phyloP scores from a whole-genome alignment of 2,113 vertebrate genomes.

The Neofelis nebulosa region DNA sequence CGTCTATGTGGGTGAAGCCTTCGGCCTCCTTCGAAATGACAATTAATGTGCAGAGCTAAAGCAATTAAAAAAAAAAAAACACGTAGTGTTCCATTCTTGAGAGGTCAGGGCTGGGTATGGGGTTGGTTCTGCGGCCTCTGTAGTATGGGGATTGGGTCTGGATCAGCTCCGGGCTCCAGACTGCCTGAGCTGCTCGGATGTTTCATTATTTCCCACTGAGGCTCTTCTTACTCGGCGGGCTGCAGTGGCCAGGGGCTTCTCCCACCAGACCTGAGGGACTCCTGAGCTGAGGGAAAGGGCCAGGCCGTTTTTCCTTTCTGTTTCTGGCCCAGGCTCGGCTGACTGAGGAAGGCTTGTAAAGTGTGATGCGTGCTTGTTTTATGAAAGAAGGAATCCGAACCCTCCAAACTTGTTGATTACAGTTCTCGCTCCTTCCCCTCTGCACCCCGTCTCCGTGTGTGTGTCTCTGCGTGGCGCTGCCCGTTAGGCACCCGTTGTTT shows the following conservation, averaged over 20 bases:
- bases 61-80: background rate
- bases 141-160: constrained; percentile 19
- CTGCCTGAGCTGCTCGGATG: background rate
- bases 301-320: constrained; percentile 70
- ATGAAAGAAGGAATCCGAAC: constrained; percentile 66
- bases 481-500: constrained; percentile 98
- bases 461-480: constrained; percentile 86
- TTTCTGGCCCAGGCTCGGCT: constrained; percentile 68
- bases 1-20: constrained; percentile 3
- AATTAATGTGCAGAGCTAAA: background rate
- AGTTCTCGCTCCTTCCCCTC: constrained; percentile 80
- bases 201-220: background rate
- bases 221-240: constrained; percentile 39
- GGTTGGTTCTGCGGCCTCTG: constrained; percentile 1
- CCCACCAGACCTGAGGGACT: constrained; percentile 19
- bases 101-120: constrained; percentile 43
- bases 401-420: constrained; percentile 87
- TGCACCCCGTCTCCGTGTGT: constrained; percentile 80
- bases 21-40: constrained; percentile 16
- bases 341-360: constrained; percentile 54
- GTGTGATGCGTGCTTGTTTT: constrained; percentile 75
- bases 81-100: background rate
- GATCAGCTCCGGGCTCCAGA: background rate
- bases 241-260: constrained; percentile 29
- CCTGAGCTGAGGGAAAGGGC: constrained; percentile 2